A percentile compares a stretch with the other conserved stretches of the same genome.
phyloP scores from a whole-genome alignment of 2,113 vertebrate genomes.

The Paradisaea rubra region DNA sequence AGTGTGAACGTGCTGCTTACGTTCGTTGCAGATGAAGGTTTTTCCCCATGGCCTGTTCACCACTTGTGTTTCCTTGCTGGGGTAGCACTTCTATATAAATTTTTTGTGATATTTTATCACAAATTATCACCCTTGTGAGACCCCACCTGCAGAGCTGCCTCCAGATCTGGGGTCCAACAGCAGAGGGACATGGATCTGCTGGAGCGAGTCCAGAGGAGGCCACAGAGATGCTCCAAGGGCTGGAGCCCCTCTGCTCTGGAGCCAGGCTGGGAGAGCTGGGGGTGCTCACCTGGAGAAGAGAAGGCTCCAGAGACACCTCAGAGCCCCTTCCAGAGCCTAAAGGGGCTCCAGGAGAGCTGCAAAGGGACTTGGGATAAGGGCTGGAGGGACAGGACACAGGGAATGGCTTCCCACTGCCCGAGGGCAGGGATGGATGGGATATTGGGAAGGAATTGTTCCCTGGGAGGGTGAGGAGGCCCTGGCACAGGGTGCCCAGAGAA shows the following conservation, averaged over 20 bases:
- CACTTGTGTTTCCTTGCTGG: background rate
- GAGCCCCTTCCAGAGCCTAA: background rate
- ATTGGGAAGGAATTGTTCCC: background rate
- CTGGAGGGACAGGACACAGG: background rate
- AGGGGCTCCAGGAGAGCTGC: background rate
- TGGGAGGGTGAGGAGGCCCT: background rate
- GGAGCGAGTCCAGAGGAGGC: background rate
- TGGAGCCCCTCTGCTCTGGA: background rate
- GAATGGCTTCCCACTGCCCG: background rate
- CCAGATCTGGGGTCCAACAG: background rate
- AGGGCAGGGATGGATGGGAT: rapidly evolving
- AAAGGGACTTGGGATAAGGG: background rate
- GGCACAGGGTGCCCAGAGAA: background rate
- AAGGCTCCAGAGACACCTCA: background rate
- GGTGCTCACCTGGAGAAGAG: background rate
- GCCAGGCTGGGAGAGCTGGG: background rate
- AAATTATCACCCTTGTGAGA: background rate
- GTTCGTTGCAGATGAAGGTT: rapidly evolving
- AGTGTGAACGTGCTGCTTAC: rapidly evolving
- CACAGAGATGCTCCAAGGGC: rapidly evolving
- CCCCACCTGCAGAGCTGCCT: background rate
- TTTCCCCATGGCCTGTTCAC: rapidly evolving
- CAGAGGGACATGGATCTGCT: background rate
- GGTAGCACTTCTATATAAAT: background rate
- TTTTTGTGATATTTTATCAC: background rate